Percentiles rank a stretch among this genome's conserved stretches.
Conservation (phyloP, 2,113 vertebrate genomes). For the Papio anubis region DNA sequence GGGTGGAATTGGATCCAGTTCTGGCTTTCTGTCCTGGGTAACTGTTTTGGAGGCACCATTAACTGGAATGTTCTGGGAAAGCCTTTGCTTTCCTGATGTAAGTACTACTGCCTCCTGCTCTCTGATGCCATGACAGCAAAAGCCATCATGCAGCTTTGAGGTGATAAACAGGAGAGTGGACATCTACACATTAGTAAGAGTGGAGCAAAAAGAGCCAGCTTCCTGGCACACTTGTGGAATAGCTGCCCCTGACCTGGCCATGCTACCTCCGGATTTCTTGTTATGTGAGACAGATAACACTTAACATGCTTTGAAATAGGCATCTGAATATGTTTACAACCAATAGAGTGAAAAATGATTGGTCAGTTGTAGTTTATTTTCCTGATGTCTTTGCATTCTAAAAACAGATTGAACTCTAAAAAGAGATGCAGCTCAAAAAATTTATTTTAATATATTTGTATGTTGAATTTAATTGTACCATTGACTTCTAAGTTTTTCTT, state of each 20-base stretch:
- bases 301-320: background rate
- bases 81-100: background rate
- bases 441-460: conserved; percentile 25
- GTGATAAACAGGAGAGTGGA: background rate
- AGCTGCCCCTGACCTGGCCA: background rate
- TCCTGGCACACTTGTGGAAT: accelerated
- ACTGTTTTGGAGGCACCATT: background rate
- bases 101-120: background rate
- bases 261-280: background rate
- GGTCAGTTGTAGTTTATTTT: background rate
- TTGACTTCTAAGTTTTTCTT: background rate
- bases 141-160: background rate
- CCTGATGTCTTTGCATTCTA: conserved; percentile 21
- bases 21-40: background rate
- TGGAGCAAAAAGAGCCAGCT: background rate
- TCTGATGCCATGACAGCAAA: background rate
- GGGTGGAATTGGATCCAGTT: background rate
- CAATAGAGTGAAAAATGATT: background rate
- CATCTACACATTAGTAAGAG: background rate
- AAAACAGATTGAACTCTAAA: conserved; percentile 36
- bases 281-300: background rate
- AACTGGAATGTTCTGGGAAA: background rate
- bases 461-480: conserved; percentile 1
- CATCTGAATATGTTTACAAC: background rate
- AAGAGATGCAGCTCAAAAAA: background rate